phyloP scores from a whole-genome alignment of 2,113 vertebrate species.

The Silurus glanis region DNA sequence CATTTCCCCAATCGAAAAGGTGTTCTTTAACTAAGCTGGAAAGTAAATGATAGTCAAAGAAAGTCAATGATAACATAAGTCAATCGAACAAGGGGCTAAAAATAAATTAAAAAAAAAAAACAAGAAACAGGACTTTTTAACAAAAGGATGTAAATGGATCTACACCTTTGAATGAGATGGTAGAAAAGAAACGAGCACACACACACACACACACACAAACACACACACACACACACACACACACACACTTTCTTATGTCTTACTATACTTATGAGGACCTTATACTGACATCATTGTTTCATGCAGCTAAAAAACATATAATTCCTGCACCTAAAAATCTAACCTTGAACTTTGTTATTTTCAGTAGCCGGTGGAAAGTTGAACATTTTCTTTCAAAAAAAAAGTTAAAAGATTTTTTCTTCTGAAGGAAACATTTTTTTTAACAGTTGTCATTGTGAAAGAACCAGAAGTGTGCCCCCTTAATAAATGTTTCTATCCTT shows the following conservation, averaged over 20 bases:
- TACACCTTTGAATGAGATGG: background rate
- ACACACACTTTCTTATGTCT: background rate
- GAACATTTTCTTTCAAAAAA: too few relatives aligned
- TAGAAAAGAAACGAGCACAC: background rate
- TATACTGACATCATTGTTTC: too few relatives aligned
- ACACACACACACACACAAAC: background rate
- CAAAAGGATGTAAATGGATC: background rate
- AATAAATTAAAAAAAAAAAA: background rate
- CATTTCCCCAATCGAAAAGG: too few relatives aligned
- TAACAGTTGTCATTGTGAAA: too few relatives aligned
- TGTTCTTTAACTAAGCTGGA: too few relatives aligned
- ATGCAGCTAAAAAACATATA: background rate
- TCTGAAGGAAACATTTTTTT: too few relatives aligned
- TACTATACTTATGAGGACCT: too few relatives aligned
- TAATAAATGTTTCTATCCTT: background rate
- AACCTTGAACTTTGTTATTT: background rate
- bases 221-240: background rate
- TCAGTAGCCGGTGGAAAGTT: too few relatives aligned
- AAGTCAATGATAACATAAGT: too few relatives aligned
- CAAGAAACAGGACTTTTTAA: background rate
- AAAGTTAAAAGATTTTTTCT: too few relatives aligned
- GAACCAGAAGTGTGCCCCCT: too few relatives aligned
- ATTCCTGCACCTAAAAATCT: background rate
- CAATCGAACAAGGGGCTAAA: background rate
- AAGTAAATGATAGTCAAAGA: too few relatives aligned